Evolutionary conservation across 1,140 invertebrate species (phyloP).

Genomic region (Ctenoplectra terminalis): DNA sequence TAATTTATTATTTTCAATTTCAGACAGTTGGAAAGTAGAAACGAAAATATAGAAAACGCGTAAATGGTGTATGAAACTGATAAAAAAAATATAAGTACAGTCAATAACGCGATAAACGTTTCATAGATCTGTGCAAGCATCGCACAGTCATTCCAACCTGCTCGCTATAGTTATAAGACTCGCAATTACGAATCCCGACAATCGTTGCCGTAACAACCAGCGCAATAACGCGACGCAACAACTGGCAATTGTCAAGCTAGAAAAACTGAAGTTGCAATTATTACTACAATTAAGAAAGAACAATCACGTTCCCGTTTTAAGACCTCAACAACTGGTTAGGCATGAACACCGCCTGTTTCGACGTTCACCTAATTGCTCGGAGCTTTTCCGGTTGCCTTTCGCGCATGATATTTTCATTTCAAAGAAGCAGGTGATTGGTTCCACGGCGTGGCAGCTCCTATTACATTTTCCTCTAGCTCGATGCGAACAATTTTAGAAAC

Average conservation of each 20-base stretch:
- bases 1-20: too few species aligned
- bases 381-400: conserved; percentile 6
- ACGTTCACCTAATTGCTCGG: conserved; percentile 9
- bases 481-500: conserved; percentile 35
- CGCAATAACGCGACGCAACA: background rate
- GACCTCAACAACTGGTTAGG: background rate
- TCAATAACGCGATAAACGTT: background rate
- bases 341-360: background rate
- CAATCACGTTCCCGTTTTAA: conserved; percentile 7
- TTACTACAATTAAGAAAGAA: background rate
- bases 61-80: too few species aligned
- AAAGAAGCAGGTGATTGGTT: conserved; percentile 22
- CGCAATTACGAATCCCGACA: background rate
- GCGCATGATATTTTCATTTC: background rate
- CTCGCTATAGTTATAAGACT: too few species aligned
- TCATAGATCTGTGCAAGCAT: background rate
- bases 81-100: too few species aligned
- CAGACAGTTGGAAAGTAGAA: too few species aligned
- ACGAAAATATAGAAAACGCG: too few species aligned
- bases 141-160: too few species aligned
- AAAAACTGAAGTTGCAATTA: conserved; percentile 4
- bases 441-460: background rate
- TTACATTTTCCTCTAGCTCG: conserved; percentile 26
- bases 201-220: background rate
- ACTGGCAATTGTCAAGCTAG: background rate